These are phyloP conservation scores for Sylvia atricapilla DNA, from an alignment of 2,113 vertebrate species.

Conservation along the genomic window DNA sequence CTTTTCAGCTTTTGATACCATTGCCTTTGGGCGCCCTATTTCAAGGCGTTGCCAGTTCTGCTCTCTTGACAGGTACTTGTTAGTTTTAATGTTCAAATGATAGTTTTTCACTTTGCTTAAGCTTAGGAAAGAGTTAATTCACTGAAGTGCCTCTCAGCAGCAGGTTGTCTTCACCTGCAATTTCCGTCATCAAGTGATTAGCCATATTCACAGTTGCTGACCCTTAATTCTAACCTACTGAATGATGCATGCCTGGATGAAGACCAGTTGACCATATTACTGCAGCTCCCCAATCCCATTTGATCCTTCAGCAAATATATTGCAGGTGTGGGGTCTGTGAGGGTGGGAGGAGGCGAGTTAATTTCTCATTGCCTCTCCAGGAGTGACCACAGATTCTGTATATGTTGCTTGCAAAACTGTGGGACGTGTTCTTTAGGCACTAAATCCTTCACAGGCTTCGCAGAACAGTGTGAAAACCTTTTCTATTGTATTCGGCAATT, in stretches of 20 bases:
- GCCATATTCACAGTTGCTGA: slow-evolving; percentile 74
- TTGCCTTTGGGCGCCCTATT: slow-evolving; percentile 11
- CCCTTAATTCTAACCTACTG: slow-evolving; percentile 69
- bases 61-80: slow-evolving; percentile 63
- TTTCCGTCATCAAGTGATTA: slow-evolving; percentile 74
- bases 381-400: slow-evolving; percentile 29
- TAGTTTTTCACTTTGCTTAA: slow-evolving; percentile 65
- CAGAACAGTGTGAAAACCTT: slow-evolving; percentile 35
- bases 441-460: slow-evolving; percentile 60
- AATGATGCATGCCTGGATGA: slow-evolving; percentile 70
- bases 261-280: slow-evolving; percentile 73
- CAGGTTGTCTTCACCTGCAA: slow-evolving; percentile 73
- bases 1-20: slow-evolving; percentile 27
- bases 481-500: slow-evolving; percentile 41
- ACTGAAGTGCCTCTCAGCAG: slow-evolving; percentile 61
- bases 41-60: slow-evolving; percentile 29
- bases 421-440: neutral
- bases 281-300: slow-evolving; percentile 59
- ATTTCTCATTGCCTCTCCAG: slow-evolving; percentile 51
- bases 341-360: slow-evolving; percentile 3
- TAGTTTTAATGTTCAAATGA: slow-evolving; percentile 64
- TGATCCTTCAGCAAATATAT: slow-evolving; percentile 62
- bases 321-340: slow-evolving; percentile 68
- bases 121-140: slow-evolving; percentile 71
- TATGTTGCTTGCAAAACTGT: slow-evolving; percentile 48